phyloP scores from a whole-genome alignment of 2,113 vertebrate species.

The Hoplias malabaricus region DNA sequence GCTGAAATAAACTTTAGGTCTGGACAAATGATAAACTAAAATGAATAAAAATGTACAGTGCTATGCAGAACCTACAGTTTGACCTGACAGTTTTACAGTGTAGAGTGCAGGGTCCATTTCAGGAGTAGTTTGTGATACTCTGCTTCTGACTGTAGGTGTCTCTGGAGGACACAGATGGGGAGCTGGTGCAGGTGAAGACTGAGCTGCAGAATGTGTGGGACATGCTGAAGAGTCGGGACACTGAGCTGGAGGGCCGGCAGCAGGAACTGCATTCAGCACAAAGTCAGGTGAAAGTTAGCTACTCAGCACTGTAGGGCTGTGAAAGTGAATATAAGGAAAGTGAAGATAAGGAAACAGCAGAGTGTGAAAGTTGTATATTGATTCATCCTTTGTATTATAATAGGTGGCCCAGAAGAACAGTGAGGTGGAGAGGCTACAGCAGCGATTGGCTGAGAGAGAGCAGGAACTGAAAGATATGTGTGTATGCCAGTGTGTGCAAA shows the following conservation, averaged over 20 bases:
- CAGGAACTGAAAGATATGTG: slow-evolving; percentile 66
- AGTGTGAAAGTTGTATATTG: not conserved
- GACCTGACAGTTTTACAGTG: too few relatives aligned
- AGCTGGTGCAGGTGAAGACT: slow-evolving; percentile 54
- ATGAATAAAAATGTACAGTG: too few relatives aligned
- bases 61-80: too few relatives aligned
- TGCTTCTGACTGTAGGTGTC: slow-evolving; percentile 43
- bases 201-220: slow-evolving; percentile 60
- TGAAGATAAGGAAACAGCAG: not conserved
- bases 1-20: too few relatives aligned
- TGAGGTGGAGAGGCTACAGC: slow-evolving; percentile 60
- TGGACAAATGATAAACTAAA: too few relatives aligned
- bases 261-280: slow-evolving; percentile 40
- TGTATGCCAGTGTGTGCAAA: not conserved
- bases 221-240: slow-evolving; percentile 48
- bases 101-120: too few relatives aligned
- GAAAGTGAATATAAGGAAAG: not conserved
- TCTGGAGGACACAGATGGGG: slow-evolving; percentile 54
- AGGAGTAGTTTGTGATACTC: not conserved
- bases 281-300: slow-evolving; percentile 40
- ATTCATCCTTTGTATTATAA: not conserved
- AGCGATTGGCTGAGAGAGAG: slow-evolving; percentile 59
- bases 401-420: slow-evolving; percentile 56
- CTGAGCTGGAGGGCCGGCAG: slow-evolving; percentile 49
- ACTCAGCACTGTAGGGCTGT: not conserved